These are phyloP conservation scores for Paramisgurnus dabryanus DNA, from an alignment of 2,113 vertebrate genomes.

Conservation along the genomic window DNA sequence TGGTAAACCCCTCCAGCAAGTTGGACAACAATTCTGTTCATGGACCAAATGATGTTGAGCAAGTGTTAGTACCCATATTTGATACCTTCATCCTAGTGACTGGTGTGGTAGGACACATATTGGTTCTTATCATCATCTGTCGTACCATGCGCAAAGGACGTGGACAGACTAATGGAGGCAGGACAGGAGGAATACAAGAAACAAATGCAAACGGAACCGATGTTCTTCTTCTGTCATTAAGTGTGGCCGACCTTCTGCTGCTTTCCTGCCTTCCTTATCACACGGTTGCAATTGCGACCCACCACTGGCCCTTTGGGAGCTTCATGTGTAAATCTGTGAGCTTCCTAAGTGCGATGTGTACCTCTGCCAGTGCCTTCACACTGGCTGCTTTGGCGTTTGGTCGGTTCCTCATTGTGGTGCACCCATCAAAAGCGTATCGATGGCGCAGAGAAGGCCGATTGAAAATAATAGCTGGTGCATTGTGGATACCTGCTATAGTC, in stretches of 20 bases:
- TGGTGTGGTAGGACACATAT: slow-evolving; percentile 67
- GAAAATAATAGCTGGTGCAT: slow-evolving; percentile 37
- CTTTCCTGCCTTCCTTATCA: slow-evolving; percentile 74
- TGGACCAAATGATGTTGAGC: slow-evolving; percentile 55
- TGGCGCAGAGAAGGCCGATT: slow-evolving; percentile 59
- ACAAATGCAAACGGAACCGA: slow-evolving; percentile 61
- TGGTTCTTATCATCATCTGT: slow-evolving; percentile 72
- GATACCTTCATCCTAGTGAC: slow-evolving; percentile 68
- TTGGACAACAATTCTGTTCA: slow-evolving; percentile 54
- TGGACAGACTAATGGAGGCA: slow-evolving; percentile 13
- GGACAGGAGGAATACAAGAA: slow-evolving; percentile 36
- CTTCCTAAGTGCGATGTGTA: slow-evolving; percentile 71
- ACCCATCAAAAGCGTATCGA: slow-evolving; percentile 62
- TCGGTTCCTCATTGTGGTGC: slow-evolving; percentile 73
- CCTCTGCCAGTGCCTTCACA: slow-evolving; percentile 71
- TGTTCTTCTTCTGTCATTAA: slow-evolving; percentile 71
- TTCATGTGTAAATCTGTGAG: slow-evolving; percentile 66
- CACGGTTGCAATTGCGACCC: slow-evolving; percentile 58
- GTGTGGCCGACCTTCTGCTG: slow-evolving; percentile 69
- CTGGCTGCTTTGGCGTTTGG: slow-evolving; percentile 67
- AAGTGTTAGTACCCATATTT: slow-evolving; percentile 69
- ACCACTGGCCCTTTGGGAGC: slow-evolving; percentile 14
- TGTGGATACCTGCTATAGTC: slow-evolving; percentile 70
- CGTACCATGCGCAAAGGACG: slow-evolving; percentile 51
- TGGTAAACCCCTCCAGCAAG: not conserved